A percentile compares a stretch with the other conserved stretches of the same genome.
Evolutionary conservation across 2,113 vertebrate species (phyloP).

Genomic region (Mustelus asterias): DNA sequence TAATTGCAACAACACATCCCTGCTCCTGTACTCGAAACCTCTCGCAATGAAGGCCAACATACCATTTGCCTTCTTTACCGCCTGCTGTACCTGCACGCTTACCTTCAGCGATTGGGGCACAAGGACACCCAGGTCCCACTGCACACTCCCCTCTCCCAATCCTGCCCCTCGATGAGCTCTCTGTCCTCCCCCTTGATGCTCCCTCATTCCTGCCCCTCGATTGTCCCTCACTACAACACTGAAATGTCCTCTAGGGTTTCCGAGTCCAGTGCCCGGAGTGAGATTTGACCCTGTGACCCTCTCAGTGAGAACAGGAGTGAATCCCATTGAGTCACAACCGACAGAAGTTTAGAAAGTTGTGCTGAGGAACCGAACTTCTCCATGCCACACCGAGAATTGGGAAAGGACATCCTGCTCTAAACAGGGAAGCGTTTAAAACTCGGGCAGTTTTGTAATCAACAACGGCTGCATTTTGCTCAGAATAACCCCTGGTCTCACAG

Average conservation of each 20-base stretch:
- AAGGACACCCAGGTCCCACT: no score
- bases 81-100: no score
- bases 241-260: neutral
- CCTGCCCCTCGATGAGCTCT: neutral
- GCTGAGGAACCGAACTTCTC: neutral
- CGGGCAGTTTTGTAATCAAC: neutral
- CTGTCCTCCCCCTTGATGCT: neutral
- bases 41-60: no score
- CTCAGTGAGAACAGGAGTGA: neutral
- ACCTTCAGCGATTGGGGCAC: no score
- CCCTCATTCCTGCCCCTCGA: neutral
- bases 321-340: neutral
- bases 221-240: neutral
- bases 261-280: neutral
- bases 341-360: neutral
- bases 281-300: no score
- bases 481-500: neutral
- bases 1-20: no score
- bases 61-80: no score
- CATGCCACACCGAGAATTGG: neutral
- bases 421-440: neutral
- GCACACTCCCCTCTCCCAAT: neutral
- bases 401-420: neutral
- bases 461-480: neutral
- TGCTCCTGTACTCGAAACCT: no score